Conservation (phyloP, 2,888 invertebrate species). For the Watsonalla binaria region DNA sequence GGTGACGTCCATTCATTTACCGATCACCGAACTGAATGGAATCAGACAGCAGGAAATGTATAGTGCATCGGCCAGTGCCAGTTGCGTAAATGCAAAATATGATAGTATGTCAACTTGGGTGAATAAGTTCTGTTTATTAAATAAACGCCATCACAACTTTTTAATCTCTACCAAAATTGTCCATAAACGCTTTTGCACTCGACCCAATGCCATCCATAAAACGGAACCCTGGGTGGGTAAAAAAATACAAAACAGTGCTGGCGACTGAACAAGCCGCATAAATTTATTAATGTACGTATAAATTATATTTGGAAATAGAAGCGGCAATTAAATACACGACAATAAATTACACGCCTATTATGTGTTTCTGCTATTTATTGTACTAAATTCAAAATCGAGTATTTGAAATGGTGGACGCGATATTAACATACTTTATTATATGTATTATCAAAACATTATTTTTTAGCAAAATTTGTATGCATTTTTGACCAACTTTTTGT, state of each 20-base stretch:
- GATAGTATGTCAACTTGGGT: too few relatives aligned
- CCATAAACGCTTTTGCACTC: background rate
- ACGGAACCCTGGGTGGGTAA: conserved; percentile 11
- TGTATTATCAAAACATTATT: conserved; percentile 20
- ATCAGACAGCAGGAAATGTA: conserved; percentile 35
- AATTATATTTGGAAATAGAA: conserved; percentile 54
- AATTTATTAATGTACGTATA: conserved; percentile 47
- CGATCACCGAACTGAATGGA: conserved; percentile 64
- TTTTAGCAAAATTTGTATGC: background rate
- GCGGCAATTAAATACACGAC: conserved; percentile 42
- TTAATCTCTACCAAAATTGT: background rate
- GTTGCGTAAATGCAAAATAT: too few relatives aligned
- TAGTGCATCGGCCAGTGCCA: too few relatives aligned
- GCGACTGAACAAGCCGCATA: conserved; percentile 35
- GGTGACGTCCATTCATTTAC: conserved; percentile 70
- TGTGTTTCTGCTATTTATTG: conserved; percentile 37
- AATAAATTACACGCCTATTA: conserved; percentile 42
- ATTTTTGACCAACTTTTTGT: too few relatives aligned
- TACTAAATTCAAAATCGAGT: conserved; percentile 30
- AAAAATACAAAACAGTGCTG: conserved; percentile 17
- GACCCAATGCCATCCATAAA: conserved; percentile 8
- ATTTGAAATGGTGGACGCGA: conserved; percentile 9
- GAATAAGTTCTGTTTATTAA: too few relatives aligned
- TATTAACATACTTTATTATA: conserved; percentile 24
- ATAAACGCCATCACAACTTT: background rate